phyloP scores from a whole-genome alignment of 2,797 vertebrate species.

The Geotria australis region DNA sequence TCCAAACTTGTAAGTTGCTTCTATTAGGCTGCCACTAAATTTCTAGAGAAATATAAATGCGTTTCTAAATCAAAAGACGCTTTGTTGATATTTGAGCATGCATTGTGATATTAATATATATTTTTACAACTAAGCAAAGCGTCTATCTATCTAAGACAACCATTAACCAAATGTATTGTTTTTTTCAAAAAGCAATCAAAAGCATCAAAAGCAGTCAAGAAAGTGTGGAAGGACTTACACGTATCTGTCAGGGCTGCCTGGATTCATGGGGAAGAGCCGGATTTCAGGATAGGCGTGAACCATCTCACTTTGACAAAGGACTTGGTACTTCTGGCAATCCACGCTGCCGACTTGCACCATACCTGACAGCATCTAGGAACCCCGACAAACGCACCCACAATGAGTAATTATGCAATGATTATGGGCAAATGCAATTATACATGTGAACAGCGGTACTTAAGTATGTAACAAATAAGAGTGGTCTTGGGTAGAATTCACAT shows the following conservation, averaged over 20 bases:
- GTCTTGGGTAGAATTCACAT: too few species aligned
- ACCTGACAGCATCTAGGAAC: conserved; percentile 27
- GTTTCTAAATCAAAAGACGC: background rate
- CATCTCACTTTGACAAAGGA: conserved; percentile 42
- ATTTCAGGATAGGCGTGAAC: conserved; percentile 64
- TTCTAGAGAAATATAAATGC: background rate
- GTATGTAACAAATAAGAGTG: too few species aligned
- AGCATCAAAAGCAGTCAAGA: too few species aligned
- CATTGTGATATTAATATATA: background rate
- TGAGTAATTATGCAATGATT: background rate
- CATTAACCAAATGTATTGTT: background rate
- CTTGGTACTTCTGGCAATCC: conserved; percentile 55
- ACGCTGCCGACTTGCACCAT: conserved; percentile 46
- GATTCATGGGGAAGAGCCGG: conserved; percentile 30
- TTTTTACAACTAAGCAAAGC: background rate
- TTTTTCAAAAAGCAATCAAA: background rate
- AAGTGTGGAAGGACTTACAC: conserved; percentile 16
- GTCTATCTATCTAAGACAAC: background rate
- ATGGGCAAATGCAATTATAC: background rate
- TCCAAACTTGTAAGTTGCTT: too few species aligned
- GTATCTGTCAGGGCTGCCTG: conserved; percentile 13
- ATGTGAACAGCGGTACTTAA: too few species aligned
- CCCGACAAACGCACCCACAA: conserved; percentile 2
- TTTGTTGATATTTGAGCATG: background rate
- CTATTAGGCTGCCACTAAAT: too few species aligned